phyloP scores from a whole-genome alignment of 1,140 invertebrate species.

The Cydia splendana region DNA sequence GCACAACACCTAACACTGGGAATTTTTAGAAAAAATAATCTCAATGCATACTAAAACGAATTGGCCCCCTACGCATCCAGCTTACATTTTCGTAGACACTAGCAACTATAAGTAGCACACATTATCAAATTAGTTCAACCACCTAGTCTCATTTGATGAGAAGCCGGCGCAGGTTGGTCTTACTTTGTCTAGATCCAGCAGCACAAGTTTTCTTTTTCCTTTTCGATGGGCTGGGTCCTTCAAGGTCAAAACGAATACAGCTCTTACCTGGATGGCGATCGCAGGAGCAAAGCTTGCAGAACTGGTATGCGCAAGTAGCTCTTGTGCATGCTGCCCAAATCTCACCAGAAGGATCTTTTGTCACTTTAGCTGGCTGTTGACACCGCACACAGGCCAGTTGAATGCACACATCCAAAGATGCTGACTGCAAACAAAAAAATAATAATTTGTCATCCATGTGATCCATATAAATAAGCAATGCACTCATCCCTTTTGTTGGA shows the following conservation, averaged over 20 bases:
- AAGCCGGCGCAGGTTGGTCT: conserved; percentile 68
- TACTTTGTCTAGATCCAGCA: conserved; percentile 70
- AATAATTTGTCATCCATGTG: no score
- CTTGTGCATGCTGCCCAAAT: conserved; percentile 70
- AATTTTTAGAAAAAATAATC: conserved; percentile 31
- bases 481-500: no score
- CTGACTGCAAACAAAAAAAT: conserved; percentile 59
- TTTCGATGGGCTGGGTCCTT: conserved; percentile 76
- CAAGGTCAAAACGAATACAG: conserved; percentile 66
- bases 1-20: conserved; percentile 26
- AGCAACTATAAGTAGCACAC: not conserved
- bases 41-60: conserved; percentile 28
- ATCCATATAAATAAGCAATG: no score
- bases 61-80: conserved; percentile 17
- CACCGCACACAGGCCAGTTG: conserved; percentile 70
- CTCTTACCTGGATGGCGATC: conserved; percentile 63
- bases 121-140: conserved; percentile 10
- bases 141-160: conserved; percentile 37
- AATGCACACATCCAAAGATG: conserved; percentile 58
- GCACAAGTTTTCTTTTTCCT: conserved; percentile 61
- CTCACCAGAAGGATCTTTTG: conserved; percentile 63
- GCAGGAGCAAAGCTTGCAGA: conserved; percentile 67
- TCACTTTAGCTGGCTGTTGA: conserved; percentile 67
- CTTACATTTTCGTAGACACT: conserved; percentile 11
- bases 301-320: conserved; percentile 63